Percentiles rank a stretch among this genome's conserved stretches.
Evolutionary conservation across 1,140 invertebrate species (phyloP).

Genomic region (Pseudomyrmex dendroicus): DNA sequence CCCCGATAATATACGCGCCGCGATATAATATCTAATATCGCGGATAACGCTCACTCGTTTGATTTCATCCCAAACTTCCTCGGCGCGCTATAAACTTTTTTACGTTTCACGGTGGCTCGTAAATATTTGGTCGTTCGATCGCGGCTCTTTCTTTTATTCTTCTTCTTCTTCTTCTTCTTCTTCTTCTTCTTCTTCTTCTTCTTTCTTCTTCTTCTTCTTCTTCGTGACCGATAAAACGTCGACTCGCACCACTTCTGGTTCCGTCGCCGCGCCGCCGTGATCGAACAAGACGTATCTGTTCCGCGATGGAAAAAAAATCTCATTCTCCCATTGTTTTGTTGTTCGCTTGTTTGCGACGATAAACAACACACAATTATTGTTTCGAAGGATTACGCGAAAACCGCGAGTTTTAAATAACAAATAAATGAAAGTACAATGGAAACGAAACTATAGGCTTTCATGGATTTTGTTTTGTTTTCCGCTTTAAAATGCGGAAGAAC

Average conservation of each 20-base stretch:
- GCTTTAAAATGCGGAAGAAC: neutral
- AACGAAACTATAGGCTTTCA: neutral
- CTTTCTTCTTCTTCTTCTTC: constrained; percentile 1
- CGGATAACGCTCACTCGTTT: neutral
- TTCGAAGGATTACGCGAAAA: neutral
- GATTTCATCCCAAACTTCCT: constrained; percentile 31
- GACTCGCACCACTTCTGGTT: constrained; percentile 4
- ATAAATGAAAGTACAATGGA: neutral
- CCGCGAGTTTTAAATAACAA: neutral
- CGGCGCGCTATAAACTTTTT: constrained; percentile 34
- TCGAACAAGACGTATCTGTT: constrained; percentile 4
- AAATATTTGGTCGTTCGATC: constrained; percentile 33
- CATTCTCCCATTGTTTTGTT: neutral
- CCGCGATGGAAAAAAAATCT: neutral
- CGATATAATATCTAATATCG: constrained; percentile 21
- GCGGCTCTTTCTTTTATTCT: constrained; percentile 9
- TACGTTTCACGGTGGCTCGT: neutral
- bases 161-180: neutral
- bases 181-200: constrained; percentile 5
- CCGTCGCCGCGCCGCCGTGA: neutral
- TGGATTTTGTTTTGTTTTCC: neutral
- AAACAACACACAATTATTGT: constrained; percentile 12
- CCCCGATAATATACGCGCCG: neutral
- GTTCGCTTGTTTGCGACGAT: constrained; percentile 3
- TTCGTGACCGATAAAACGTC: neutral